A percentile compares a stretch with the other conserved stretches of the same genome.
Evolutionary conservation across 2,888 invertebrate genomes (phyloP).

Genomic region (Ormyrus pomaceus): DNA sequence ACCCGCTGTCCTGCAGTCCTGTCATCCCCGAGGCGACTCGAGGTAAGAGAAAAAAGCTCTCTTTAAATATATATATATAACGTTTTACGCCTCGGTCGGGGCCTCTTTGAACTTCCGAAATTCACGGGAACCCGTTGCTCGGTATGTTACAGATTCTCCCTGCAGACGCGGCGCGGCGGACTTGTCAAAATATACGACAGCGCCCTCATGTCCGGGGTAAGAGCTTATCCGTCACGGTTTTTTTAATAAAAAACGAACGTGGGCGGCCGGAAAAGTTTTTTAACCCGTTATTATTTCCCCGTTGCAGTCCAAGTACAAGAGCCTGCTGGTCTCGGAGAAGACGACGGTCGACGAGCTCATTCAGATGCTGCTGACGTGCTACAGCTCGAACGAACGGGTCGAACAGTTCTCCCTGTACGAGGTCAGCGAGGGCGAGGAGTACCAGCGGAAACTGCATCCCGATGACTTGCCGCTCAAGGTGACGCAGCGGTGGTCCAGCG

Average conservation of each 20-base stretch:
- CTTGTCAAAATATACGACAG: slow-evolving; percentile 95
- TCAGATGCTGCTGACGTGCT: slow-evolving; percentile 89
- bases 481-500: slow-evolving; percentile 81
- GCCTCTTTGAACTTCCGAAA: not conserved
- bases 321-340: slow-evolving; percentile 90
- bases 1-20: slow-evolving; percentile 93
- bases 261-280: not conserved
- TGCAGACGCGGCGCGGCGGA: slow-evolving; percentile 93
- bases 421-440: slow-evolving; percentile 89
- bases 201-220: slow-evolving; percentile 87
- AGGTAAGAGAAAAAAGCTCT: slow-evolving; percentile 77
- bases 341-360: slow-evolving; percentile 93
- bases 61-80: not conserved
- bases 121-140: slow-evolving; percentile 38
- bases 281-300: slow-evolving; percentile 51
- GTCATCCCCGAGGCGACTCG: slow-evolving; percentile 95
- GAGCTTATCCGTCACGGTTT: slow-evolving; percentile 56
- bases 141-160: slow-evolving; percentile 83
- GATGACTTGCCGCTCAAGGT: slow-evolving; percentile 90
- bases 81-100: not conserved
- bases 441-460: slow-evolving; percentile 91
- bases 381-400: slow-evolving; percentile 88
- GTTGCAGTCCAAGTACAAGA: slow-evolving; percentile 90
- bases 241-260: not conserved
- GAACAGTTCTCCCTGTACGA: slow-evolving; percentile 93